Evolutionary conservation across 2,797 vertebrate genomes (phyloP).

Genomic region (Knipowitschia caucasica): DNA sequence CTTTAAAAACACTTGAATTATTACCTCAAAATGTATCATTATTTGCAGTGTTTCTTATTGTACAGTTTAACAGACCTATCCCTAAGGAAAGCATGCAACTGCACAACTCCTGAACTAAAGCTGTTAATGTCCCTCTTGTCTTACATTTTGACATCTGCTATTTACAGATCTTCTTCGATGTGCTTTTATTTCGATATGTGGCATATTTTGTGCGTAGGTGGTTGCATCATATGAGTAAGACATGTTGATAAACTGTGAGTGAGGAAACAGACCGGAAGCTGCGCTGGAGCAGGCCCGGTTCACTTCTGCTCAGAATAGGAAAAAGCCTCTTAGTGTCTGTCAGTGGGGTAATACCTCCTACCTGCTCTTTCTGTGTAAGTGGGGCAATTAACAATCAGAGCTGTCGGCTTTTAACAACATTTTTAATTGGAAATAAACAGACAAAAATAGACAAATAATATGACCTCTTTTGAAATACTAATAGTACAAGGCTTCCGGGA

Average conservation of each 20-base stretch:
- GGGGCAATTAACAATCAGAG: conserved; percentile 27
- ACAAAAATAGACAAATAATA: background rate
- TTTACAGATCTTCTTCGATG: background rate
- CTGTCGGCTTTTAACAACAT: conserved; percentile 27
- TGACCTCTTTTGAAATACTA: background rate
- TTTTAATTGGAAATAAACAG: background rate
- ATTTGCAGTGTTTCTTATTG: too few relatives aligned
- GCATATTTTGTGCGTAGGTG: background rate
- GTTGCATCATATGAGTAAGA: conserved; percentile 1
- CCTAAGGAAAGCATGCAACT: too few relatives aligned
- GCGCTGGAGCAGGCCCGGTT: conserved; percentile 19
- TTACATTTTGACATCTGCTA: background rate
- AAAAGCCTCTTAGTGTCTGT: conserved; percentile 65
- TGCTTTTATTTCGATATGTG: background rate
- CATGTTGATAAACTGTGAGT: background rate
- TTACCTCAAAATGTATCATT: too few relatives aligned
- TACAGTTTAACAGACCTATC: too few relatives aligned
- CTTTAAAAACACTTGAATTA: too few relatives aligned
- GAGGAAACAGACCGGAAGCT: conserved; percentile 16
- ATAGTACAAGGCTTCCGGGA: too few relatives aligned
- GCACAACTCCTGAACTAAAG: too few relatives aligned
- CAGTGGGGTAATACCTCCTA: conserved; percentile 41
- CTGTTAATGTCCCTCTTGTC: too few relatives aligned
- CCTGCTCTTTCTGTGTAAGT: conserved; percentile 46
- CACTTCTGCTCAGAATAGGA: conserved; percentile 54